Base-by-base conservation (phyloP, 2,888 invertebrate genomes). In the Oxyteleia sp. region DNA sequence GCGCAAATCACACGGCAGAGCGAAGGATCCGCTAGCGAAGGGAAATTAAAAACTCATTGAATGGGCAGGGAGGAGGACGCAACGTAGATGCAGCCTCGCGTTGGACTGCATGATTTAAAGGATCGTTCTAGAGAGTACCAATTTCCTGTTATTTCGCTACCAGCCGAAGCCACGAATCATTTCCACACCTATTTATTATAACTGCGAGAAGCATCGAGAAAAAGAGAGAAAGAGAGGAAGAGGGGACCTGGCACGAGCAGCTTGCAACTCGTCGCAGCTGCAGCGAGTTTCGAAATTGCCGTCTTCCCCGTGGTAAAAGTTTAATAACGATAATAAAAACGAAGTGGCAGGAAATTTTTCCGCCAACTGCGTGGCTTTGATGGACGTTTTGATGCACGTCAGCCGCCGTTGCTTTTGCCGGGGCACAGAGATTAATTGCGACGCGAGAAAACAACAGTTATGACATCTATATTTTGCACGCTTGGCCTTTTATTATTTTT, bases 111-210 rank as follows among this genome's bases (percentile, higher is more conserved):
- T 91, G 91, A 91, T 91, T 91, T 91, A 91, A 86, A 87, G 89
- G 89, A 89, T 90, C 89, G 89, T 84, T 88, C 82, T 82, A 82
- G 88, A 90, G 89, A 90, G 89, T 90, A 89, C 90, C 89, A 91
- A 90, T 91, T 91, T 90, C 88, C 89, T 90, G 88, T 81, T 87
- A 87, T 89, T 88, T 86, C 84, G 89, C 89, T 90, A 90, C 89
- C 89, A 88, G 82, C 89, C 89, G 87, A 88, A 89, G 89, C 90
- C 90, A 91, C 92, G 91, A 93, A 91, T 93, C 92, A 92, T 93
- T 92, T 93, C 93, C 90, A 92, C 93, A 92, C 93, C 93, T 92
- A 91, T 90, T 89, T 87, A 91, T 92, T 92, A 92, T 88, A 86
- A 85, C 82, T 86, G 85, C 63, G 72, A 82, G 83, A 66, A 75